A percentile compares a stretch with the other conserved stretches of the same genome.
Evolutionary conservation across 1,140 invertebrate genomes (phyloP).

Genomic region (Proales similis): DNA sequence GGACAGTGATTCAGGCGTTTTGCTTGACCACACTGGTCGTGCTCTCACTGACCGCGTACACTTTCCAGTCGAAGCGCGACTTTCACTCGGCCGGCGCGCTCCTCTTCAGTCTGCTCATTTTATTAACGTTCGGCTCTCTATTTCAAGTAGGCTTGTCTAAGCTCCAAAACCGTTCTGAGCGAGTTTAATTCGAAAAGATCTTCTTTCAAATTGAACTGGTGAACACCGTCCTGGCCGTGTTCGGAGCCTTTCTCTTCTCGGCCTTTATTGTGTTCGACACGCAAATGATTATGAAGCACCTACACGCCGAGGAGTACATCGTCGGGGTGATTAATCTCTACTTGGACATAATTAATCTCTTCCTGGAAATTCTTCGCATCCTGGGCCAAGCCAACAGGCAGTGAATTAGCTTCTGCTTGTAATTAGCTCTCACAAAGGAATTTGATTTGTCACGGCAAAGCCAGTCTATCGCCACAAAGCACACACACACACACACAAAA

Average conservation of each 20-base stretch:
- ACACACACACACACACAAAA: no score
- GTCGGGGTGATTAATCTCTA: conserved; percentile 73
- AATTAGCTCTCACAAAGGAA: no score
- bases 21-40: conserved; percentile 66
- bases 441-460: no score
- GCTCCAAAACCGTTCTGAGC: not conserved
- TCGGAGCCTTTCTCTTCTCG: conserved; percentile 67
- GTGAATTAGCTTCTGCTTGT: no score
- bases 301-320: conserved; percentile 71
- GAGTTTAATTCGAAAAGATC: conserved; percentile 55
- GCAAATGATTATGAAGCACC: conserved; percentile 62
- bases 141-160: conserved; percentile 46
- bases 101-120: conserved; percentile 64
- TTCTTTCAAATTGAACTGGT: conserved; percentile 63
- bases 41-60: conserved; percentile 65
- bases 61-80: conserved; percentile 71
- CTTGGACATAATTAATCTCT: conserved; percentile 76
- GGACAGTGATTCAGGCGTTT: conserved; percentile 67
- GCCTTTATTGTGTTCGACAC: conserved; percentile 64
- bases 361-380: conserved; percentile 67
- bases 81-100: conserved; percentile 67
- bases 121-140: conserved; percentile 65
- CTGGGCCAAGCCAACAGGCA: conserved; percentile 42
- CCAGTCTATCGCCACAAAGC: no score
- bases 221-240: conserved; percentile 63